Evolutionary conservation across 2,888 invertebrate species (phyloP), one percentile per base, ranked within the genome.

Genomic region (Synergus gifuensis): DNA sequence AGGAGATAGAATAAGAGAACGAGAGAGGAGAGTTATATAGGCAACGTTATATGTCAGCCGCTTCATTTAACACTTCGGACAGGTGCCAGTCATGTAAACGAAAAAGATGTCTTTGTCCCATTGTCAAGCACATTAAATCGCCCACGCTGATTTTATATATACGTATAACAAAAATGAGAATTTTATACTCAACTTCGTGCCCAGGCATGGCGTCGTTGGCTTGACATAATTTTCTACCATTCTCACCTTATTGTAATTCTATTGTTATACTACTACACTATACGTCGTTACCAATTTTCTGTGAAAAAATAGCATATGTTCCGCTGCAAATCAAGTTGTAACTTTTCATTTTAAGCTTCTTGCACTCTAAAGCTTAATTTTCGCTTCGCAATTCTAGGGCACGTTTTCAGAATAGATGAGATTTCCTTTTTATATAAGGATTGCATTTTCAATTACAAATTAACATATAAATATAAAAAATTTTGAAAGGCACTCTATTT

Each of bases 171-270:
- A 36, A 73, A 54, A 54, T 4, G 28, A 49, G 22, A n/a, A 54
- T 73, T 73, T 73, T 54, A 73, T 73, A 36, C 28, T 36, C 36
- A 73, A 76, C 77, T 89, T 82, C 90, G 90, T 90, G 90, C 85
- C 84, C 84, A 78, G 83, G 90, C 89, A 90, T 89, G 81, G 79
- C 81, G 82, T 79, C 67, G 66, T 60, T 82, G 82, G 87, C 87
- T 90, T 82, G 84, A 86, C 78, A 88, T 87, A 86, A 88, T 88
- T 90, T 89, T 86, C 86, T 84, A 54, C 49, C 12, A 60, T 73
- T 54, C 69, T 73, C 36, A n/a, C 36, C 46, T 36, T n/a, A 73
- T 73, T 73, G 69, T 73, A 28, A 28, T 28, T 28, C 22, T 28
- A 28, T 28, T 28, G 22, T 28, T 28, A 28, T 28, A 28, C 22